phyloP scores from a whole-genome alignment of 2,113 vertebrate genomes.

The Thinocorus orbignyianus region DNA sequence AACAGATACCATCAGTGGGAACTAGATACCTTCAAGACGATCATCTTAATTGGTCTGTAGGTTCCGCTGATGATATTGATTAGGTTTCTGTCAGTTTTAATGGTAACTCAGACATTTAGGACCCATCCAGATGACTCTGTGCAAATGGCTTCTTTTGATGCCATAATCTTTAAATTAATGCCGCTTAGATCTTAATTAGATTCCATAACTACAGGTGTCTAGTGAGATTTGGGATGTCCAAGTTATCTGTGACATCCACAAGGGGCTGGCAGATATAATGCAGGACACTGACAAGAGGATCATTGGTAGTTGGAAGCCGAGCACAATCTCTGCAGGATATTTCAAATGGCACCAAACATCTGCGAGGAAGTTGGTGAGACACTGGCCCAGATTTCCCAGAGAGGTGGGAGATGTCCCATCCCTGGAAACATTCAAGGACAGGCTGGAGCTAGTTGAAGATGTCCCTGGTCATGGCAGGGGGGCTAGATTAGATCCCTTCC shows the following conservation, averaged over 20 bases:
- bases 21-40: background rate
- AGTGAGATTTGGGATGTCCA: background rate
- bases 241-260: background rate
- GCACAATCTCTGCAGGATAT: background rate
- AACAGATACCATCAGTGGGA: background rate
- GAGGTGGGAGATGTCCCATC: background rate
- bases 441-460: background rate
- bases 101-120: background rate
- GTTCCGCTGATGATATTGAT: background rate
- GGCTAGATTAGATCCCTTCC: background rate
- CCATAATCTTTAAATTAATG: background rate
- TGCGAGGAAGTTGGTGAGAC: background rate
- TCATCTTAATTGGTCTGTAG: background rate
- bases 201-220: background rate
- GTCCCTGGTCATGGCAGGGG: background rate
- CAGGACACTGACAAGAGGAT: background rate
- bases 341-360: background rate
- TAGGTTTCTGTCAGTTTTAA: background rate
- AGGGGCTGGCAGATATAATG: background rate
- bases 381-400: background rate
- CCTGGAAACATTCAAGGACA: background rate
- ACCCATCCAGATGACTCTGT: rapidly evolving
- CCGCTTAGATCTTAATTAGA: background rate
- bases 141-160: background rate
- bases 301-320: background rate